Evolutionary conservation across 2,113 vertebrate genomes (phyloP), one percentile per base, ranked within the genome.

Genomic region (Cottus gobio): DNA sequence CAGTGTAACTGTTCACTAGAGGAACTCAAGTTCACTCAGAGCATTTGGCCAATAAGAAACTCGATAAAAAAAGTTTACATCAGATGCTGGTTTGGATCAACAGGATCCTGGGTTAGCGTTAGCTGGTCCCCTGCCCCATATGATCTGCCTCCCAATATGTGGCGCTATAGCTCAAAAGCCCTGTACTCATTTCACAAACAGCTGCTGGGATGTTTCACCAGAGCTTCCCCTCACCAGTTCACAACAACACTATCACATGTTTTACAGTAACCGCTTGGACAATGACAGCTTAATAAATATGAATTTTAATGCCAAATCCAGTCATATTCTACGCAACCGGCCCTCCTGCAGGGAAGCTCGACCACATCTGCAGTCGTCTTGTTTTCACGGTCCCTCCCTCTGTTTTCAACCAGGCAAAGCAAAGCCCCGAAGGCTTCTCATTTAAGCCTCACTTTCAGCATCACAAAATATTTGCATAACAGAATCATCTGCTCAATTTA

Each of bases 391-490:
- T n/a, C n/a, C n/a, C n/a, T 71, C 64, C 42, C 46, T 13, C 54
- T 34, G 30, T 71, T 72, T 71, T 65, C 48, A 46, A 60, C 46
- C 44, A 34, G 50, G 28, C 69, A 48, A 42, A 79, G 65, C 56
- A 70, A 77, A 68, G 48, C 76, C 68, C 67, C n/a, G 50, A 58
- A 71, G 75, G 64, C 48, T 31, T 69, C 36, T 89, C 58, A 80
- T 80, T 83, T 81, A 77, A 78, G 36, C 50, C 66, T 72, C 54
- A 5, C 79, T 77, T 77, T 74, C 46, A 42, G 22, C 64, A 37
- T 63, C 42, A 36, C 42, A 50, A 62, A 85, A 81, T 71, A 83
- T 90, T 89, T 82, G 83, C 85, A 84, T 68, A 88, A 70, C 61
- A 79, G 69, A 83, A 75, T 86, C 62, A 73, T 83, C 74, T 50